Base-by-base conservation (phyloP, 2,113 vertebrate species). In the Peromyscus maniculatus region DNA sequence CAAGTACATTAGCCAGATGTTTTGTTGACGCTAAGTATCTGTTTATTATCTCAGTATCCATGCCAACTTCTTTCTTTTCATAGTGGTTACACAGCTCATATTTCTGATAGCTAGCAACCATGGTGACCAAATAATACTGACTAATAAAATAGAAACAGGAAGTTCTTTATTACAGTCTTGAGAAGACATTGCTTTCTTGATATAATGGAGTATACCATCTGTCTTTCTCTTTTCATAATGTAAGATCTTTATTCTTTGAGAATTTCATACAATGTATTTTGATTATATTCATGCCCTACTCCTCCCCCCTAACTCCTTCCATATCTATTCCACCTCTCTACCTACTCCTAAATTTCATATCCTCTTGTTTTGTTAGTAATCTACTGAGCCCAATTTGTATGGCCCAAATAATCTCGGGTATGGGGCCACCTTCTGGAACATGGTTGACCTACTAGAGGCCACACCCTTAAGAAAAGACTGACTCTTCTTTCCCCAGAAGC, bases 181-280 rank as follows among this genome's bases (percentile, higher is more conserved):
- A 77, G 62, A 79, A 80, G 4, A 7, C 19, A 92, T 77, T 49
- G 15, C 46, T 91, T 95, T 96, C 89, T 93, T 89, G 62, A 75
- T 67, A 13, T 19, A 39, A 71, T 72, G 24, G 16, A 89, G 3
- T 80, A 16, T 1, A 62, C 16, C 16, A n/a, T 88, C 26, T 62
- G 24, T 26, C 17, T 96, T 92, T 87, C 83, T 91, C 36, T 83
- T 46, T 16, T 43, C 22, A 49, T 64, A 19, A 84, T 66, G 39
- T 11, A 59, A 86, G n/a, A 28, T 13, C 33, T 74, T 79, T 84
- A 67, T 62, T 55, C 12, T 84, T 69, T 49, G 31, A 69, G 31
- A 49, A 69, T 36, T 87, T 69, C 24, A 33, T 28, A 22, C 7
- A 69, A 1, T 69, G 9, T 69, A 36, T 52, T 69, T 87, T 49